phyloP scores from a whole-genome alignment of 2,888 invertebrate species.

The Hemistola chrysoprasaria region DNA sequence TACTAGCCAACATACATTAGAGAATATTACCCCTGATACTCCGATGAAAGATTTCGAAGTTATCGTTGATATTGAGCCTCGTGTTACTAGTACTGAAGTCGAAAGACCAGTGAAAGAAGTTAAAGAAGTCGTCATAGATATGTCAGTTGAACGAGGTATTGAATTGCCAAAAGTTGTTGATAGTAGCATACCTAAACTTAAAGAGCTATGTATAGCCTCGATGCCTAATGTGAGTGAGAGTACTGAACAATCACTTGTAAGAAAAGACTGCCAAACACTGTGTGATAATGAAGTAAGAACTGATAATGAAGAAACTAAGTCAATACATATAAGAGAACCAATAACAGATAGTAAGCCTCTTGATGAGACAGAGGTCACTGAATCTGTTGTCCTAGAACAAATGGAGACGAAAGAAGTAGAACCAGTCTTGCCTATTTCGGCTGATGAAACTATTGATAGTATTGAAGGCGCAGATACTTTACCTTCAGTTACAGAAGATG shows the following conservation, averaged over 20 bases:
- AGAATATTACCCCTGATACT: conserved; percentile 71
- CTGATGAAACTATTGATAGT: conserved; percentile 28
- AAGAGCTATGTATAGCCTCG: conserved; percentile 67
- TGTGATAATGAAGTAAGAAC: conserved; percentile 69
- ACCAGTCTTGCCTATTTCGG: conserved; percentile 40
- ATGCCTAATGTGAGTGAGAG: conserved; percentile 68
- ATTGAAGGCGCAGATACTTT: conserved; percentile 30
- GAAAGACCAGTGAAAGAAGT: conserved; percentile 1
- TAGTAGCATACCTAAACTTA: conserved; percentile 66
- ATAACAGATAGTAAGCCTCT: conserved; percentile 35
- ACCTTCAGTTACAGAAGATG: conserved; percentile 25
- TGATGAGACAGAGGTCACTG: conserved; percentile 41
- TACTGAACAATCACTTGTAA: conserved; percentile 60
- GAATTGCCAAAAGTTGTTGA: conserved; percentile 69
- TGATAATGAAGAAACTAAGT: conserved; percentile 71
- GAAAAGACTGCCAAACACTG: conserved; percentile 71
- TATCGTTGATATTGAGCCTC: conserved; percentile 37
- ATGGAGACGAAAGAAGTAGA: conserved; percentile 26
- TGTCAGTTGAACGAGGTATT: conserved; percentile 37
- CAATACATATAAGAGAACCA: conserved; percentile 57
- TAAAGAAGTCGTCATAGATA: conserved; percentile 6
- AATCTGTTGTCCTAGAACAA: conserved; percentile 28
- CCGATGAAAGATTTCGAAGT: conserved; percentile 63
- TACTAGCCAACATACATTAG: conserved; percentile 67
- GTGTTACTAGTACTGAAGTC: conserved; percentile 19